Conservation (phyloP, 2,888 invertebrate species). For the Polia nebulosa region DNA sequence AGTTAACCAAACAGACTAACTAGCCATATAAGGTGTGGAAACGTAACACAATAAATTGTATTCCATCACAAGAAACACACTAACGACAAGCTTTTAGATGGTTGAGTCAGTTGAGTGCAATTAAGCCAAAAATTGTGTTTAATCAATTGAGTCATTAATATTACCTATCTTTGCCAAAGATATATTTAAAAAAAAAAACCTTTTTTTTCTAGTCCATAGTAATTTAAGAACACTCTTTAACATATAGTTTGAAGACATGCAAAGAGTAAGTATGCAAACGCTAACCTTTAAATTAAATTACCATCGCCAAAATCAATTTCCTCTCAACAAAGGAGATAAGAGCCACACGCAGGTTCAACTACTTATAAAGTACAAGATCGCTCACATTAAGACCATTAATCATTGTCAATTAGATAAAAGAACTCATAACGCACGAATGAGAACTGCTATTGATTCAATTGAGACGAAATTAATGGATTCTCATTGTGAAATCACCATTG, state of each 20-base stretch:
- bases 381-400: constrained; percentile 54
- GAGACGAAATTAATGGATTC: constrained; percentile 55
- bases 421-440: constrained; percentile 63
- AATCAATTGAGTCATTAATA: not conserved
- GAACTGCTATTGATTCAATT: constrained; percentile 53
- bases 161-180: not conserved
- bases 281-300: not conserved
- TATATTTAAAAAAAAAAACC: not conserved
- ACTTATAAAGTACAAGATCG: constrained; percentile 38
- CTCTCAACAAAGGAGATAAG: constrained; percentile 21
- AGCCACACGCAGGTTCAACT: constrained; percentile 5
- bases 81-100: not conserved
- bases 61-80: not conserved
- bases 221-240: not conserved
- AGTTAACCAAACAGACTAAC: not conserved
- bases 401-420: constrained; percentile 53
- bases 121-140: not conserved
- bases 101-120: not conserved
- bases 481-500: constrained; percentile 46
- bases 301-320: constrained; percentile 19
- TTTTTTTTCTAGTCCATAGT: not conserved
- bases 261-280: not conserved
- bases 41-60: not conserved
- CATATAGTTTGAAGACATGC: not conserved
- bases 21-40: not conserved